Base-by-base conservation (phyloP, 2,797 vertebrate genomes). In the Cossypha polioptera region DNA sequence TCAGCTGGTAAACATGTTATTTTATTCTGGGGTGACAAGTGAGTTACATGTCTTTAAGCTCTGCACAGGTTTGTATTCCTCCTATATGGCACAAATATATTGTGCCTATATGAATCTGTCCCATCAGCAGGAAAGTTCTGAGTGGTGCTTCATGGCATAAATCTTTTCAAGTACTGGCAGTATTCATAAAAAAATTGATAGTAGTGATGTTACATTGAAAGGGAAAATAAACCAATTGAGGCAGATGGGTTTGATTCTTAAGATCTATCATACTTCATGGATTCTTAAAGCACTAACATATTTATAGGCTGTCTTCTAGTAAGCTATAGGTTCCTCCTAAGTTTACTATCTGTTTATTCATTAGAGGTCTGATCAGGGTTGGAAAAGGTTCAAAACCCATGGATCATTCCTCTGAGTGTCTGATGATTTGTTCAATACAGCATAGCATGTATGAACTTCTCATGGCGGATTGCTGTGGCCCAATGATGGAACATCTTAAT, bases 161-260 rank as follows among this genome's bases (percentile, higher is more conserved):
- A 40, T 89, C 12, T 78, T 85, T 57, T 48, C 25, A 53, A 48
- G 20, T 68, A 38, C 17, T 48, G 25, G 6, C 50, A 53, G 9
- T n/a, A 35, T 43, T 80, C 2, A 26, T 81, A 5, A 61, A 71
- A 75, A 47, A 61, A 25, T 1, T 25, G 5, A 17, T 57, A 26
- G 20, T 29, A n/a, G n/a, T 29, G 18, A 10, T 67, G 9, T 1
- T 75, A 28, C 2, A 4, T 57, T 0, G 0, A 75, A 91, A 40
- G 5, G 12, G 28, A 43, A 83, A 55, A 86, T 21, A 20, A 69
- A 7, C 9, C 3, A 21, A 0, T 22, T 80, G 40, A 65, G 21
- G n/a, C 54, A 54, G 55, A 20, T 38, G 22, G 38, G 31, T 45
- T 47, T 81, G 19, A 26, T 85, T 82, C 54, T 76, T 35, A 69